Percentiles rank a stretch among this genome's conserved stretches.
These are phyloP conservation scores for Catharus fuscescens DNA, from an alignment of 2,113 vertebrate species.

Conservation along the genomic window DNA sequence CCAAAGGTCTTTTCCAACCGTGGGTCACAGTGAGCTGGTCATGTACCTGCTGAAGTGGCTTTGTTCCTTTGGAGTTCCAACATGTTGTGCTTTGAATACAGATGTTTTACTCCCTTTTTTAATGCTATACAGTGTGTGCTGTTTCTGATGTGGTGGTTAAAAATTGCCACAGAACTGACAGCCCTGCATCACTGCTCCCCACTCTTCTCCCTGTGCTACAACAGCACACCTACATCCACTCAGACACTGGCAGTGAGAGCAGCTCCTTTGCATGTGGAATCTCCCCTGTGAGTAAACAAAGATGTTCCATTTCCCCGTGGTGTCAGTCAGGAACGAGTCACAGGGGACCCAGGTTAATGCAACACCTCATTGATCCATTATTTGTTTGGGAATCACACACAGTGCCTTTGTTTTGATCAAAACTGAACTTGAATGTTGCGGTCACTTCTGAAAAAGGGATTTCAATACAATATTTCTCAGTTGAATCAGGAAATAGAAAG, in stretches of 20 bases:
- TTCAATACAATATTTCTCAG: background rate
- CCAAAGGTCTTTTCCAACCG: accelerated
- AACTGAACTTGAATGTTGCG: background rate
- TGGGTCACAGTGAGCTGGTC: background rate
- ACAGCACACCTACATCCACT: constrained; percentile 3
- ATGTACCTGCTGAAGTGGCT: accelerated
- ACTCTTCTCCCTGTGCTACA: background rate
- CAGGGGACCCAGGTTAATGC: background rate
- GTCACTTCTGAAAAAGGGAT: background rate
- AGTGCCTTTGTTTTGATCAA: background rate
- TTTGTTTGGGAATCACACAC: background rate
- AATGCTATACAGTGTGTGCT: background rate
- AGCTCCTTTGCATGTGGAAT: background rate
- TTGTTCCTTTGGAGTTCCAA: background rate
- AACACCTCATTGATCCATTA: background rate
- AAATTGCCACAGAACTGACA: background rate
- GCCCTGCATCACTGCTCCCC: background rate
- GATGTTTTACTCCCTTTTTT: background rate
- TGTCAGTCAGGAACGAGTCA: background rate
- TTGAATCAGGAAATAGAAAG: background rate
- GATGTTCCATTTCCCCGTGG: background rate
- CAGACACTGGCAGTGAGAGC: background rate
- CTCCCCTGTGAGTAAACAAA: constrained; percentile 30
- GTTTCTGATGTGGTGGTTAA: background rate
- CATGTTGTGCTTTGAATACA: background rate